These are phyloP conservation scores for Himalopsyche japonica DNA, from an alignment of 2,888 invertebrate species.

Conservation along the genomic window DNA sequence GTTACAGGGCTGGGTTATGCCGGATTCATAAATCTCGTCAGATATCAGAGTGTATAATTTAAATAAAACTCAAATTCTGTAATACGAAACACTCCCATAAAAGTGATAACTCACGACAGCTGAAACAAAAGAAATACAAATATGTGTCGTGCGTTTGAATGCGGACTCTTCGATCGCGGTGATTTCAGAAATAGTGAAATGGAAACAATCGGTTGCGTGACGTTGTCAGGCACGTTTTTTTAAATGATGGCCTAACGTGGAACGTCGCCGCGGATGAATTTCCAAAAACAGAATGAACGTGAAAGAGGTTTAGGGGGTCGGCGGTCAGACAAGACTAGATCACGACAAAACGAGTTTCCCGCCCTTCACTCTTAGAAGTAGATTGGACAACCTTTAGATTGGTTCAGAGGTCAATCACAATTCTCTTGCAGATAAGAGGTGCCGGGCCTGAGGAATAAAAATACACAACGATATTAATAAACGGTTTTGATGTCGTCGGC, in stretches of 20 bases:
- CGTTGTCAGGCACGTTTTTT: background rate
- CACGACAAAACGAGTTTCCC: constrained; percentile 50
- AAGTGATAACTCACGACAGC: background rate
- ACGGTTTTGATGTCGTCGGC: constrained; percentile 45
- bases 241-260: no score
- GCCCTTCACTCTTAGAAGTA: constrained; percentile 59
- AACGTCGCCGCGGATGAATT: background rate
- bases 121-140: background rate
- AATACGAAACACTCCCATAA: background rate
- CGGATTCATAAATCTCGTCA: background rate
- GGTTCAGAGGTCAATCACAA: constrained; percentile 64
- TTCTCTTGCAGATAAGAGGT: constrained; percentile 64
- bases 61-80: no score
- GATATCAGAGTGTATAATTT: no score
- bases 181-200: background rate
- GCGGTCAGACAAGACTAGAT: constrained; percentile 13
- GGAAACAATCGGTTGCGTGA: background rate
- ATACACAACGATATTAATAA: constrained; percentile 59
- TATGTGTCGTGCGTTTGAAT: background rate
- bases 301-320: background rate
- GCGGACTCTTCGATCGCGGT: background rate
- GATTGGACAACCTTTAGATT: constrained; percentile 58
- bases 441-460: constrained; percentile 65
- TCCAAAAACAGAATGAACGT: constrained; percentile 6
- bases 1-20: background rate